phyloP scores from a whole-genome alignment of 2,797 vertebrate genomes.

The Enteromius viviparus region DNA sequence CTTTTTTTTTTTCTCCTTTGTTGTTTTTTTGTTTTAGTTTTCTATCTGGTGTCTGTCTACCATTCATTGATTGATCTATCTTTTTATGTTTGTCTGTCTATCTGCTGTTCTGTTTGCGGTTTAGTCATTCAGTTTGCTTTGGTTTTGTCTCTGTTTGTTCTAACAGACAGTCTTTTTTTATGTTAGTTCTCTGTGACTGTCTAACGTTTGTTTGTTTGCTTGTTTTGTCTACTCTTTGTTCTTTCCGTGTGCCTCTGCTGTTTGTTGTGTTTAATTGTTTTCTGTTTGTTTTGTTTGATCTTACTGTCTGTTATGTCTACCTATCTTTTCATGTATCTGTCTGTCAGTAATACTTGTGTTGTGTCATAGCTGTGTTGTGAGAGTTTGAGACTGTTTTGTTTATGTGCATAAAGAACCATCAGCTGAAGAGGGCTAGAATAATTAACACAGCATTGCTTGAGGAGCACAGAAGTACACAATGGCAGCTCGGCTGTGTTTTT shows the following conservation, averaged over 20 bases:
- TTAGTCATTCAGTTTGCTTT: background rate
- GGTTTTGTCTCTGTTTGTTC: background rate
- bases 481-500: constrained; percentile 44
- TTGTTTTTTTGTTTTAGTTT: background rate
- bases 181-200: background rate
- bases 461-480: background rate
- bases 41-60: background rate
- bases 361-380: too few species aligned
- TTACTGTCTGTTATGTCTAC: background rate
- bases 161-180: background rate
- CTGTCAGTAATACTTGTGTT: background rate
- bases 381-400: background rate
- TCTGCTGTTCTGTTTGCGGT: background rate
- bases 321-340: background rate
- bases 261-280: background rate
- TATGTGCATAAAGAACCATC: background rate
- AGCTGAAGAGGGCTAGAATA: constrained; percentile 11
- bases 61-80: background rate
- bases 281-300: background rate
- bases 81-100: background rate
- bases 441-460: constrained; percentile 3
- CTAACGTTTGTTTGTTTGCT: background rate
- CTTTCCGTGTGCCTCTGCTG: background rate
- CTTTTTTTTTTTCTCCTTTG: too few species aligned
- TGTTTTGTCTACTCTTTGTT: background rate